Evolutionary conservation across 2,113 vertebrate species (phyloP).

Genomic region (Meriones unguiculatus): DNA sequence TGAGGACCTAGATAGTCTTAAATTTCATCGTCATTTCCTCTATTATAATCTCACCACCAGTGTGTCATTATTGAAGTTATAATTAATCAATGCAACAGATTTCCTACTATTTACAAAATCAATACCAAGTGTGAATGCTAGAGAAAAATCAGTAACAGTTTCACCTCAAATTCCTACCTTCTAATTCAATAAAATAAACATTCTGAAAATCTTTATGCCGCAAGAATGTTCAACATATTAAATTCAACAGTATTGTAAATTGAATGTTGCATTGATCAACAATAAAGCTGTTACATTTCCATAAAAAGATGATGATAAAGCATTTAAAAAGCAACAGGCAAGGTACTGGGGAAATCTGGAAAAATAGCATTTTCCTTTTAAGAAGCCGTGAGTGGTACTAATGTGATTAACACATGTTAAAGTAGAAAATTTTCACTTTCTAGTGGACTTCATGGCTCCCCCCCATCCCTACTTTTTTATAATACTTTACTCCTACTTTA

Average conservation of each 20-base stretch:
- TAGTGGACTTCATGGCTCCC: neutral
- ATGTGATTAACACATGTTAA: neutral
- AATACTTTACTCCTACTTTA: neutral
- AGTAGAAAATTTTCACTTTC: neutral
- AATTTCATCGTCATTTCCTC: neutral
- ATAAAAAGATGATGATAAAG: neutral
- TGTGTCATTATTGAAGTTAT: neutral
- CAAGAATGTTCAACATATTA: neutral
- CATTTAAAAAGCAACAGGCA: neutral
- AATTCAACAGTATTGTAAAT: neutral
- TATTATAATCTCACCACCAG: neutral
- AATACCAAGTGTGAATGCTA: neutral
- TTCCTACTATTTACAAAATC: neutral
- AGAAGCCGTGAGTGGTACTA: neutral
- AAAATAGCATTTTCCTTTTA: neutral
- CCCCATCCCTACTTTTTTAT: neutral
- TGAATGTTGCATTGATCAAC: neutral
- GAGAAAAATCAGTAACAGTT: neutral
- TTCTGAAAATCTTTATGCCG: neutral
- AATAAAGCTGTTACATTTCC: neutral
- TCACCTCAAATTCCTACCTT: neutral
- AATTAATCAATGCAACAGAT: slow-evolving; percentile 1
- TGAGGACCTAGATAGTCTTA: neutral
- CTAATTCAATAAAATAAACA: slow-evolving; percentile 26
- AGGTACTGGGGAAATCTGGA: neutral